A percentile compares a stretch with the other conserved stretches of the same genome.
phyloP scores from a whole-genome alignment of 2,113 vertebrate species.

The Dolichotis patagonum region DNA sequence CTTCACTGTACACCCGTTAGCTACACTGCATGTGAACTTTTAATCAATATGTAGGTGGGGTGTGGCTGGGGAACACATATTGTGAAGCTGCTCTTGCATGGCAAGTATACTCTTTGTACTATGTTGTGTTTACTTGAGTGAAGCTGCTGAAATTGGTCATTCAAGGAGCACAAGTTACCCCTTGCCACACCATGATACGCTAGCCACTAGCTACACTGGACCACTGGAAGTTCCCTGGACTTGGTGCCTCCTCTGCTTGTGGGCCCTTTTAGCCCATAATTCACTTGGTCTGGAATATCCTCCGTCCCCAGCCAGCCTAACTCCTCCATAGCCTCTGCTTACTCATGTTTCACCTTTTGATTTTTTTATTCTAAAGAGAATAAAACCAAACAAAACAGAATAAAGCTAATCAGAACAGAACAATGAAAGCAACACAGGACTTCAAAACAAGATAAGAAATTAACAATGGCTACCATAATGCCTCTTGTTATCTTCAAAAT shows the following conservation, averaged over 20 bases:
- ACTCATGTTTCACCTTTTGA: neutral
- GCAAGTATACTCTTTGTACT: neutral
- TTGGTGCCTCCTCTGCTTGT: neutral
- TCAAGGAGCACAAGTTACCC: neutral
- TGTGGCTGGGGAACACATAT: neutral
- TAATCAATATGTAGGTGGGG: neutral
- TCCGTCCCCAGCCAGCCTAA: neutral
- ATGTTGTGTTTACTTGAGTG: slow-evolving; percentile 1
- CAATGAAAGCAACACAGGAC: too few relatives aligned
- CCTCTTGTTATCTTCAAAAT: too few relatives aligned
- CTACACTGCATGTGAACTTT: neutral
- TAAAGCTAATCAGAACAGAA: too few relatives aligned
- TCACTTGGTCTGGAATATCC: neutral
- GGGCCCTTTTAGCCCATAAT: neutral
- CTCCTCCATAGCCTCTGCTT: neutral
- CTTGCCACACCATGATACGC: neutral
- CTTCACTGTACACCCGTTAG: neutral
- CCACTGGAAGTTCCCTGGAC: slow-evolving; percentile 2
- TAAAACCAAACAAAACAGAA: too few relatives aligned
- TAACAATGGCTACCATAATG: too few relatives aligned
- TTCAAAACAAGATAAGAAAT: too few relatives aligned
- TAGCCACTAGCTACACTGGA: neutral
- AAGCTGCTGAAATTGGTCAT: neutral
- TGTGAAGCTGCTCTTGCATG: neutral
- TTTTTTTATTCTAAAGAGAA: too few relatives aligned